Percentiles rank a stretch among this genome's conserved stretches.
phyloP scores from a whole-genome alignment of 2,888 invertebrate genomes.

The Chironomus tentans region DNA sequence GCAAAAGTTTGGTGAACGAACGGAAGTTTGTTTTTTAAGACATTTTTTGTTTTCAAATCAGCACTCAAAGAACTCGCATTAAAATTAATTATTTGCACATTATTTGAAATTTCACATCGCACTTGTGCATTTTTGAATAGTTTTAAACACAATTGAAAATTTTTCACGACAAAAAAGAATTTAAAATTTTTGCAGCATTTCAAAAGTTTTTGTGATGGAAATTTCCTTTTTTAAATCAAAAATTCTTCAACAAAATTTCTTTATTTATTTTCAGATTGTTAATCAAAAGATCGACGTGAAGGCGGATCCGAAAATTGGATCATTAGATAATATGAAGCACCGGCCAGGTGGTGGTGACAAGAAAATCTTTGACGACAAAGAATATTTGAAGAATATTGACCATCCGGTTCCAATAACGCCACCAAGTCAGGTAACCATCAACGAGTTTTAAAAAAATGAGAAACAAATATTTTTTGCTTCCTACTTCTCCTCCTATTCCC shows the following conservation, averaged over 20 bases:
- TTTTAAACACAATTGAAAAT: not conserved
- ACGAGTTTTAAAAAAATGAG: not conserved
- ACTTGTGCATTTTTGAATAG: not conserved
- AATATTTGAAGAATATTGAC: conserved; percentile 72
- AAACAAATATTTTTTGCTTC: conserved; percentile 37
- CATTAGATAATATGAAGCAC: conserved; percentile 78
- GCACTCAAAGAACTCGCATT: not conserved
- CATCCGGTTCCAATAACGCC: conserved; percentile 47
- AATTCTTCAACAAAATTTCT: not conserved
- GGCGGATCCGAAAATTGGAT: conserved; percentile 86
- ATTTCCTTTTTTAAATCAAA: not conserved
- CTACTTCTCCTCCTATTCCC: conserved; percentile 43
- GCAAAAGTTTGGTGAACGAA: not conserved
- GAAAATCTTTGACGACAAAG: conserved; percentile 89
- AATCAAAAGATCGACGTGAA: conserved; percentile 86
- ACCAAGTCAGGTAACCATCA: conserved; percentile 47
- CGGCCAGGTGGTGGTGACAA: conserved; percentile 88
- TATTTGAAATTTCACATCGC: not conserved
- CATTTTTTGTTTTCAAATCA: no score
- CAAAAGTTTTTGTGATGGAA: not conserved
- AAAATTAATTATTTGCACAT: not conserved
- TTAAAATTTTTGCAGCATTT: not conserved
- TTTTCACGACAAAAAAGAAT: not conserved
- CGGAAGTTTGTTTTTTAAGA: not conserved
- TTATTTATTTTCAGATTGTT: conserved; percentile 61